phyloP scores from a whole-genome alignment of 2,797 vertebrate species.

The Anguilla anguilla region DNA sequence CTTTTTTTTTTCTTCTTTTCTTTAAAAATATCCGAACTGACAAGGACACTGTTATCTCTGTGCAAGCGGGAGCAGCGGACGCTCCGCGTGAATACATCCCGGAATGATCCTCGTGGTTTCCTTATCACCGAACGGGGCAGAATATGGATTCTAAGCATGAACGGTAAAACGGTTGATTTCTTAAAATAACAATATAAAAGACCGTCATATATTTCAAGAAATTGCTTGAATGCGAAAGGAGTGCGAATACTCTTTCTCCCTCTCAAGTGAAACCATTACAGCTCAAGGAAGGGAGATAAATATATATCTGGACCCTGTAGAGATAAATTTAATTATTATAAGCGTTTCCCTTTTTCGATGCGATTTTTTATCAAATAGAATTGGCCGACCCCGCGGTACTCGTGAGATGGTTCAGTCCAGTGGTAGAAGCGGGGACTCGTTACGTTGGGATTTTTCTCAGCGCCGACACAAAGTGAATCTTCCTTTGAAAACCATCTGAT shows the following conservation, averaged over 20 bases:
- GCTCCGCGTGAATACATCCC: not conserved
- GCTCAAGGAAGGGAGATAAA: slow-evolving; percentile 47
- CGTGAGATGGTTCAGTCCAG: slow-evolving; percentile 98
- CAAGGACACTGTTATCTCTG: not conserved
- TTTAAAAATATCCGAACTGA: not conserved
- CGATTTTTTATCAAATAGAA: slow-evolving; percentile 55
- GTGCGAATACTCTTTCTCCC: slow-evolving; percentile 49
- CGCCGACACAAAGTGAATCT: slow-evolving; percentile 77
- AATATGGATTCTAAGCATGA: slow-evolving; percentile 63
- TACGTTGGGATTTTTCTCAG: slow-evolving; percentile 92
- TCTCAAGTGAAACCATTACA: slow-evolving; percentile 44
- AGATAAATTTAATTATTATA: slow-evolving; percentile 56
- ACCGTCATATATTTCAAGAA: not conserved
- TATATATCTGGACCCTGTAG: slow-evolving; percentile 40
- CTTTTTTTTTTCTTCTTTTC: not conserved
- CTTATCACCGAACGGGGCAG: slow-evolving; percentile 43
- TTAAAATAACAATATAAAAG: slow-evolving; percentile 47
- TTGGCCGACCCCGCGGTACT: slow-evolving; percentile 71
- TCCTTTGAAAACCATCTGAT: slow-evolving; percentile 73
- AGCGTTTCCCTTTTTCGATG: slow-evolving; percentile 58
- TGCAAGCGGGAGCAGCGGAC: not conserved
- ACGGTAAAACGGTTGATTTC: slow-evolving; percentile 50
- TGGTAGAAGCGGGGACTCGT: slow-evolving; percentile 91
- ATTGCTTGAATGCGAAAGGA: slow-evolving; percentile 40
- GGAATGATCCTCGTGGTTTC: not conserved